Evolutionary conservation across 2,888 invertebrate genomes (phyloP), one percentile per base, ranked within the genome.

Genomic region (Andrena dorsata): DNA sequence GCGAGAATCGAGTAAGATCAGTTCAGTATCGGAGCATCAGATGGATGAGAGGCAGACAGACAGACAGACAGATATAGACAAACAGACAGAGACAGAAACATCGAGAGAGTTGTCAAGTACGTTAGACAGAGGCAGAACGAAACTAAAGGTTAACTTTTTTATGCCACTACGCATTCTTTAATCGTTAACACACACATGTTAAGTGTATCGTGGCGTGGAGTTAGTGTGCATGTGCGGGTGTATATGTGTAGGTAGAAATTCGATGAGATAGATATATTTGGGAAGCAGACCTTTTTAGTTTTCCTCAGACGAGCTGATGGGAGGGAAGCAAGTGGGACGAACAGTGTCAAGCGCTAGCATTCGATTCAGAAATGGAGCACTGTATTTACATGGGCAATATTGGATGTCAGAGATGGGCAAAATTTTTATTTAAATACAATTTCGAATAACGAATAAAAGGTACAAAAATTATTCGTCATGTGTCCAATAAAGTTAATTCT

Each of bases 21-120:
- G 53, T 72, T 75, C 30, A 58, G 66, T 35, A 80, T 83, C 72
- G 71, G 84, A 87, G 86, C 80, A 75, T 86, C 80, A 82, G 83
- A 84, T 85, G 80, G 73, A 84, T 82, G 84, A 88, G 86, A 90
- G 88, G 90, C 87, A 89, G 90, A 91, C 90, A 84, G 80, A 88
- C 80, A 83, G 82, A 85, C 79, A 84, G 76, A 88, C 83, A 88
- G 77, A 86, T 79, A 86, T 82, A 86, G 69, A 84, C 82, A 83
- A 79, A 86, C 83, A 86, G 84, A 86, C 80, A 88, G 83, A 87
- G 80, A 84, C 80, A 88, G 83, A 86, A 79, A 88, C 83, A 88
- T 72, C 49, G 72, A 87, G 75, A 85, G 76, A 84, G 53, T 86
- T 72, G 73, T 73, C 79, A 80, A 83, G 80, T 82, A 85, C 73